Evolutionary conservation across 2,888 invertebrate genomes (phyloP).

Genomic region (Bimastos eiseni): DNA sequence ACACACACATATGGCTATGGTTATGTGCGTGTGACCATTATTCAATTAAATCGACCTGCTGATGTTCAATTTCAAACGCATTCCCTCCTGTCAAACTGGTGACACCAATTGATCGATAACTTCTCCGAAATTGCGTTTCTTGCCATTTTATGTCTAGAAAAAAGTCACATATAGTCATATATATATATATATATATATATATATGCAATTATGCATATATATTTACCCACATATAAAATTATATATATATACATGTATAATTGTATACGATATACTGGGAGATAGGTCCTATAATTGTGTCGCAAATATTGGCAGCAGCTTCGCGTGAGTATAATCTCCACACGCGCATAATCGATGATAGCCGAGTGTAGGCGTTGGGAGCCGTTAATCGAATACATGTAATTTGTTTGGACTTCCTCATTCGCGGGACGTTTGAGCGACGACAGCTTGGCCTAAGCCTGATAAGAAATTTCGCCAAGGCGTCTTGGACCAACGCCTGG

Average conservation of each 20-base stretch:
- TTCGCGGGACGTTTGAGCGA: neutral
- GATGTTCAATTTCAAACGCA: no score
- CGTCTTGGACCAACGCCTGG: neutral
- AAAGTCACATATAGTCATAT: neutral
- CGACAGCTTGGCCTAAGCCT: neutral
- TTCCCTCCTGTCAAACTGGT: no score
- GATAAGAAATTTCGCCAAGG: neutral
- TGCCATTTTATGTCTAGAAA: no score
- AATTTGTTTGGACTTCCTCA: neutral
- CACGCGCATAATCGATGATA: neutral
- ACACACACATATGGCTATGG: no score
- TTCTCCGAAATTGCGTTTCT: no score
- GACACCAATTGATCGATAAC: no score
- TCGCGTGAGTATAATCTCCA: neutral
- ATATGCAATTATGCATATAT: neutral
- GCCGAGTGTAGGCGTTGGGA: neutral
- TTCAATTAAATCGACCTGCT: no score
- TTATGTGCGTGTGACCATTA: no score
- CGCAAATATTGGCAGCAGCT: neutral
- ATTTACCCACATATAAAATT: neutral
- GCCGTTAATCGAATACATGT: neutral
- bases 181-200: neutral
- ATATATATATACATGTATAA: neutral
- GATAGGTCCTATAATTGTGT: neutral
- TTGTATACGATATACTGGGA: no score